These are phyloP conservation scores for Otolemur garnettii DNA, from an alignment of 2,113 vertebrate species.

Conservation along the genomic window DNA sequence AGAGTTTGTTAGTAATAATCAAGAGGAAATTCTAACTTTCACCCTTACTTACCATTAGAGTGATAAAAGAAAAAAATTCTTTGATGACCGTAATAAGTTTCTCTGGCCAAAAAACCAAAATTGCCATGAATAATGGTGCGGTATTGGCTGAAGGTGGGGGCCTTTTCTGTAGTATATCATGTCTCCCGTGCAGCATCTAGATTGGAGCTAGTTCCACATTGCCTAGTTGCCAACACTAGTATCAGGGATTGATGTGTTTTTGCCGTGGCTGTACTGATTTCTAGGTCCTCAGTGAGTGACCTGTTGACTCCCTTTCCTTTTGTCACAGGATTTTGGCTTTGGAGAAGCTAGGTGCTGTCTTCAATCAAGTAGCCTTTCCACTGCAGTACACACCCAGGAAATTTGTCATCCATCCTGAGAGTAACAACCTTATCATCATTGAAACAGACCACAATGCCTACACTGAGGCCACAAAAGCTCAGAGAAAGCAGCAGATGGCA, in stretches of 20 bases:
- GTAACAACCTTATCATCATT: constrained; percentile 97
- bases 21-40: not conserved
- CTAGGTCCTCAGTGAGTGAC: not conserved
- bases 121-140: not conserved
- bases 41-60: not conserved
- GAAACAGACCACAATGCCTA: constrained; percentile 99
- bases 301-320: constrained; percentile 38
- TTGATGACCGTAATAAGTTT: not conserved
- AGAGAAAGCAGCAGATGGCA: constrained; percentile 99
- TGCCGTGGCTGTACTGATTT: not conserved
- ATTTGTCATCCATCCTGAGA: constrained; percentile 98
- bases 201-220: not conserved
- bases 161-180: not conserved
- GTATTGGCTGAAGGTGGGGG: not conserved
- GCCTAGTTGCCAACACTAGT: not conserved
- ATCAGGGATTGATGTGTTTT: not conserved
- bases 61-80: not conserved
- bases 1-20: not conserved
- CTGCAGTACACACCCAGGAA: constrained; percentile 98
- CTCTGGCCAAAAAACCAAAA: not conserved
- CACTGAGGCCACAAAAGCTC: constrained; percentile 98
- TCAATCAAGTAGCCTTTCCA: constrained; percentile 99
- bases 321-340: constrained; percentile 95
- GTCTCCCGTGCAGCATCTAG: not conserved
- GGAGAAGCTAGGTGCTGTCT: constrained; percentile 98